Conservation (phyloP, 2,113 vertebrate species). For the Lepus timidus region DNA sequence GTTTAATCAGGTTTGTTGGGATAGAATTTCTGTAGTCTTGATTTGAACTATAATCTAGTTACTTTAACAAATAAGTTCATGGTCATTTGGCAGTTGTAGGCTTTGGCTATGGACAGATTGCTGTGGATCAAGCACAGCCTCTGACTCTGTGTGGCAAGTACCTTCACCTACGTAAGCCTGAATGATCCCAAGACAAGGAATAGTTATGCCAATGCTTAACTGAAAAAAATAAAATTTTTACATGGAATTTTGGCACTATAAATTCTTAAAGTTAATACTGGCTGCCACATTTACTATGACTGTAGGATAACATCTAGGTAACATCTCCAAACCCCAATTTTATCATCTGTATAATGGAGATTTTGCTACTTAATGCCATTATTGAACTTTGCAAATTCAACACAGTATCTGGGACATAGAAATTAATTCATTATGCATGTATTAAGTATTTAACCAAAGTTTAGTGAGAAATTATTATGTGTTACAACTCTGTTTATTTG, state of each 20-base stretch:
- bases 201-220: background rate
- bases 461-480: background rate
- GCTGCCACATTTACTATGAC: background rate
- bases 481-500: background rate
- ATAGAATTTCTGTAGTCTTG: constrained; percentile 2
- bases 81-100: background rate
- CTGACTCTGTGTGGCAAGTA: background rate
- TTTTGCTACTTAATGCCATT: background rate
- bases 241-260: background rate
- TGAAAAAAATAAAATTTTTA: constrained; percentile 4
- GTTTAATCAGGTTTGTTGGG: constrained; percentile 56
- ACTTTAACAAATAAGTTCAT: background rate
- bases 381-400: background rate
- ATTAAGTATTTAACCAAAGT: background rate
- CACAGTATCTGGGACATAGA: background rate
- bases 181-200: background rate
- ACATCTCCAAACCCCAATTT: background rate
- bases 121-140: background rate
- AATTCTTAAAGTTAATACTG: background rate
- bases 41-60: constrained; percentile 49
- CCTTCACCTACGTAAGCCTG: background rate
- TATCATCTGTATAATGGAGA: background rate
- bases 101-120: background rate
- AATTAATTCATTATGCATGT: background rate
- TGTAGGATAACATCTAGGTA: background rate